Evolutionary conservation across 2,888 invertebrate genomes (phyloP), one percentile per base, ranked within the genome.

Genomic region (Liopterus haemorrhoidalis): DNA sequence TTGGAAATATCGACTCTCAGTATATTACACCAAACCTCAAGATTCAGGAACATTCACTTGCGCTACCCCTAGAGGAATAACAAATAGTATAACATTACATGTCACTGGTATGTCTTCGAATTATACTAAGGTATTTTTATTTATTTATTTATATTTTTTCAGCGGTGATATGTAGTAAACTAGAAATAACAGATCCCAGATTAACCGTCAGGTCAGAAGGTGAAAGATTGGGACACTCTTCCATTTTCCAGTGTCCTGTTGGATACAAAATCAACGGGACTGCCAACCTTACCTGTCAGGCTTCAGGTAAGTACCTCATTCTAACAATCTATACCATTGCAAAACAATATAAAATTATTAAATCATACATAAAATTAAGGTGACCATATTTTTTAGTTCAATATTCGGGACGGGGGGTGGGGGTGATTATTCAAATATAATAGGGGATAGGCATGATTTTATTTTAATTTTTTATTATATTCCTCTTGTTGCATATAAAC

Each of bases 41-140:
- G 88, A 90, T 69, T 83, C 85, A 22, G 90, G 88, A 41, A 80
- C 81, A 49, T 90, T 84, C 66, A 89, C 89, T 0, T 91, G 90
- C 66, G 81, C 88, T 4, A 81, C 89, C 0, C 86, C 88, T 4
- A 74, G 79, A 42, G 88, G 88, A 24, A 78, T 84, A 54, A 86
- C 86, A 39, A 85, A 87, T 68, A 83, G 83, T 41, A 73, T 86
- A 55, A 68, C 72, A 49, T 72, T 87, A 56, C 77, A 74, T 66
- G 86, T 91, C 66, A 80, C 83, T 72, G 88, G 86, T 86, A 73
- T 75, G 77, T 73, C 59, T 57, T 35, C 21, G 5, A 27, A 33
- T n/a, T 8, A 20, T 15, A 6, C n/a, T 12, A 30, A 8, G 9
- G 19, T 25, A 16, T 19, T 21, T 41, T 3, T 25, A 40, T 31